These are phyloP conservation scores for Mus minutoides DNA, from an alignment of 2,797 vertebrate genomes.

Conservation along the genomic window DNA sequence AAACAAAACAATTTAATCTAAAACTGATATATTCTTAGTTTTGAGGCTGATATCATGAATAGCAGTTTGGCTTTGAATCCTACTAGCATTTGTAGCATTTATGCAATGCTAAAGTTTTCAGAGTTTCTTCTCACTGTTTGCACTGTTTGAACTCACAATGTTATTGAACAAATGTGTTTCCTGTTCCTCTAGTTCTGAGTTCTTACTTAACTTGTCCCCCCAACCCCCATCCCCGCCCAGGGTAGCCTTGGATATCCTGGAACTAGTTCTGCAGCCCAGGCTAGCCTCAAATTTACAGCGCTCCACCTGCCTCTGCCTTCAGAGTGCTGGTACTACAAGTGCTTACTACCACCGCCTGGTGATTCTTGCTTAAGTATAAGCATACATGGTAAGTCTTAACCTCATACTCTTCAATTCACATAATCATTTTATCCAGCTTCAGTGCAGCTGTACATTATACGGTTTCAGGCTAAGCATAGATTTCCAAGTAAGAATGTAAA, in stretches of 20 bases:
- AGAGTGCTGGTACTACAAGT: neutral
- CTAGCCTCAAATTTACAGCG: neutral
- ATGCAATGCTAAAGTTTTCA: neutral
- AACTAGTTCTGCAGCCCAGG: neutral
- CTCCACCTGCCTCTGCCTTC: neutral
- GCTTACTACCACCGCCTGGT: neutral
- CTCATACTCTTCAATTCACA: neutral
- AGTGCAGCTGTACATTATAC: neutral
- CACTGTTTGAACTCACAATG: neutral
- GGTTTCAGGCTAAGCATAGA: neutral
- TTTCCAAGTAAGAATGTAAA: neutral
- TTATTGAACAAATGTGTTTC: neutral
- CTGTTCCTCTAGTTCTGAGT: slow-evolving; percentile 27
- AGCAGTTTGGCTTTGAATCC: slow-evolving; percentile 12
- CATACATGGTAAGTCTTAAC: neutral
- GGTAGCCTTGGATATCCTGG: neutral
- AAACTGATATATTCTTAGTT: slow-evolving; percentile 13
- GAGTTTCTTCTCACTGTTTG: neutral
- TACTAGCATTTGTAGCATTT: neutral
- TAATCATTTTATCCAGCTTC: slow-evolving; percentile 18
- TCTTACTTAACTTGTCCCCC: neutral
- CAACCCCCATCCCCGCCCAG: neutral
- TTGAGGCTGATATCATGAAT: neutral
- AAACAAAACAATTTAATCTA: neutral
- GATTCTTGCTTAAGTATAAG: slow-evolving; percentile 5